Evolutionary conservation across 2,113 vertebrate species (phyloP).

Genomic region (Salvelinus fontinalis): DNA sequence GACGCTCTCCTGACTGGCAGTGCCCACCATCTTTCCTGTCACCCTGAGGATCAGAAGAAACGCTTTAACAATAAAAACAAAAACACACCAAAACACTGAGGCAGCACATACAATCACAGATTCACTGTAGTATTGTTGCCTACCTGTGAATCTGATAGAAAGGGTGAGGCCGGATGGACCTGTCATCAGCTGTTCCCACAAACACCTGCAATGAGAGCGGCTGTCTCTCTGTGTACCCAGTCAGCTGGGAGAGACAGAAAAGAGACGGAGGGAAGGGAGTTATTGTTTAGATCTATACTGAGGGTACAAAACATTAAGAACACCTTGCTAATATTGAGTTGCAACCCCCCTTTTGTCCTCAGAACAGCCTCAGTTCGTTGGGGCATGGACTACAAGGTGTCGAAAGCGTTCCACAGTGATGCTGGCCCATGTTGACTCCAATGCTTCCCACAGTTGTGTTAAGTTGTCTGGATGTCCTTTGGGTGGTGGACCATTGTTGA

Average conservation of each 20-base stretch:
- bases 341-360: too few species aligned
- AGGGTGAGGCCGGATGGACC: conserved; percentile 86
- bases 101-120: too few species aligned
- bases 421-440: too few species aligned
- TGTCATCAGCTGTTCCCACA: conserved; percentile 90
- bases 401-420: too few species aligned
- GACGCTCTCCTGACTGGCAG: conserved; percentile 87
- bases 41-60: conserved; percentile 69
- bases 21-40: conserved; percentile 92
- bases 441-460: too few species aligned
- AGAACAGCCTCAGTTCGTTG: too few species aligned
- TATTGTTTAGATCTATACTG: neutral
- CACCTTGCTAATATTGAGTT: too few species aligned
- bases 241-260: conserved; percentile 68
- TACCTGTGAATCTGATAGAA: conserved; percentile 92
- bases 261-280: neutral
- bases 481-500: too few species aligned
- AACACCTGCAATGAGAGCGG: conserved; percentile 91
- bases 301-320: too few species aligned
- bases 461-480: too few species aligned
- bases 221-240: conserved; percentile 84
- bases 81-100: neutral
- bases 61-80: neutral
- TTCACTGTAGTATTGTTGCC: neutral
- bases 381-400: too few species aligned